Evolutionary conservation across 92 coral and sea anemone genomes (phyloP).

Genomic region (Metridium senile): DNA sequence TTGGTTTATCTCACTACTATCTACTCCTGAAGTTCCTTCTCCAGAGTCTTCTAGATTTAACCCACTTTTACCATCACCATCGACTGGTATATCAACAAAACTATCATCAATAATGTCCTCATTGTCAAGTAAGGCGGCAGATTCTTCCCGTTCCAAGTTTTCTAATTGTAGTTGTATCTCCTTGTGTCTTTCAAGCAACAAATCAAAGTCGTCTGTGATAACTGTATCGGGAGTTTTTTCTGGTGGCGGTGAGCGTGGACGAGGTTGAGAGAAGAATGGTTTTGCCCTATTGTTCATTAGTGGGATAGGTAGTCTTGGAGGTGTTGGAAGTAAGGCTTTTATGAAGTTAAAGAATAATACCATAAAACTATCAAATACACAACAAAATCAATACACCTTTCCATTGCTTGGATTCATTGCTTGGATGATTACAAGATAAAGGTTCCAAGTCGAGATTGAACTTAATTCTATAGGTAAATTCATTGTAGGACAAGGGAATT

Average conservation of each 20-base stretch:
- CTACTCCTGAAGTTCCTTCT: constrained; percentile 3
- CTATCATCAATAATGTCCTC: constrained; percentile 83
- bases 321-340: neutral
- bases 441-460: too few relatives aligned
- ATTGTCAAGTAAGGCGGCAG: constrained; percentile 55
- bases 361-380: neutral
- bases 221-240: constrained; percentile 15
- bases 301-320: constrained; percentile 9
- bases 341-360: neutral
- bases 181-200: constrained; percentile 83
- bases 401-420: too few relatives aligned
- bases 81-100: constrained; percentile 91
- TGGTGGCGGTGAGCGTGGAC: constrained; percentile 36
- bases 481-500: too few relatives aligned
- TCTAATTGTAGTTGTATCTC: constrained; percentile 88
- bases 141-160: constrained; percentile 68
- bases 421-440: too few relatives aligned
- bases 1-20: constrained; percentile 4
- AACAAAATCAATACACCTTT: too few relatives aligned
- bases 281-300: neutral
- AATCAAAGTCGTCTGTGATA: constrained; percentile 71
- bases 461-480: too few relatives aligned
- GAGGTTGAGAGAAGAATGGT: constrained; percentile 9
- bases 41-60: neutral
- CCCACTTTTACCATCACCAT: constrained; percentile 20